phyloP scores from a whole-genome alignment of 2,888 invertebrate genomes.

The Lordiphosa andalusiaca region DNA sequence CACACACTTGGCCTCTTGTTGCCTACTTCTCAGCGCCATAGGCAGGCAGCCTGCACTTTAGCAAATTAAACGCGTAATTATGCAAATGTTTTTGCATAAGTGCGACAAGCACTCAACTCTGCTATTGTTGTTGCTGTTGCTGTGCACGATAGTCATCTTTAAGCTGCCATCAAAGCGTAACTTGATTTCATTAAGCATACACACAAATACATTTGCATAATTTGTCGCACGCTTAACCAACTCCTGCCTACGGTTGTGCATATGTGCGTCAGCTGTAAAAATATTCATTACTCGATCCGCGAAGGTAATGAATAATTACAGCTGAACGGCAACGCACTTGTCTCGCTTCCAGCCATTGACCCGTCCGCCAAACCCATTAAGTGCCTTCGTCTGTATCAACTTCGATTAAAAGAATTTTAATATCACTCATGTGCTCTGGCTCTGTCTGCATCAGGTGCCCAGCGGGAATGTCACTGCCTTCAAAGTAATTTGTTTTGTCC shows the following conservation, averaged over 20 bases:
- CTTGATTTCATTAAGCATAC: conserved; percentile 65
- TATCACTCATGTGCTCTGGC: conserved; percentile 11
- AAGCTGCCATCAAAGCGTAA: conserved; percentile 61
- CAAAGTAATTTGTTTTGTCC: conserved; percentile 42
- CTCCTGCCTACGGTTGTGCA: conserved; percentile 58
- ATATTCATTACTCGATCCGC: conserved; percentile 61
- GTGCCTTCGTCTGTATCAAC: conserved; percentile 1
- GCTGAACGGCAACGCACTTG: conserved; percentile 15
- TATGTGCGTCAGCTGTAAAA: conserved; percentile 67
- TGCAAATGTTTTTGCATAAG: conserved; percentile 69
- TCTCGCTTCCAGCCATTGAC: conserved; percentile 1
- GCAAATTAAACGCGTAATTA: conserved; percentile 72
- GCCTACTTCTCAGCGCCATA: conserved; percentile 25
- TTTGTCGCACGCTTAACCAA: conserved; percentile 23
- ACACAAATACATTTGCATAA: conserved; percentile 62
- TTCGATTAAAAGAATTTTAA: conserved; percentile 18
- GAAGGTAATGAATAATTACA: conserved; percentile 66
- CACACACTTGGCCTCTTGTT: conserved; percentile 25
- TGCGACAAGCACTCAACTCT: conserved; percentile 63
- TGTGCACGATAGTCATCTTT: conserved; percentile 17
- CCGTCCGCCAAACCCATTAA: conserved; percentile 8
- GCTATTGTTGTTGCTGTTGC: conserved; percentile 15
- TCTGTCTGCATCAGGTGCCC: conserved; percentile 21
- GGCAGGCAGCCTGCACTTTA: conserved; percentile 48
- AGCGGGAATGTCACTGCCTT: conserved; percentile 22